Conservation (phyloP, 2,797 vertebrate species). For the Phoebastria nigripes region DNA sequence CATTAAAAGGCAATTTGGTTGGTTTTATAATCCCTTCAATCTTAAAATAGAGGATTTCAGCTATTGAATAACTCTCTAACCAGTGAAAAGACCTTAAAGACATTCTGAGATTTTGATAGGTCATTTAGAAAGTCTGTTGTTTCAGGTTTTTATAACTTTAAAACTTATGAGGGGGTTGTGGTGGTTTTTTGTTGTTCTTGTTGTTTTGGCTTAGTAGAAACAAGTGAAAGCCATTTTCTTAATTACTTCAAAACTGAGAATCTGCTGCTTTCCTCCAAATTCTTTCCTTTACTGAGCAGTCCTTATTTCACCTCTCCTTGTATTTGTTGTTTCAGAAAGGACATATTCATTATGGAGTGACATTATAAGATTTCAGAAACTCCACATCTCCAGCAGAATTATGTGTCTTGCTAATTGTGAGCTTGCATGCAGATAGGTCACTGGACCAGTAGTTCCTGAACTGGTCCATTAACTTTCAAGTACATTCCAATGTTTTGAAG, state of each 20-base stretch:
- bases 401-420: background rate
- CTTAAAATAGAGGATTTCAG: constrained; percentile 41
- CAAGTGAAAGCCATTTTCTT: background rate
- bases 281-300: background rate
- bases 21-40: constrained; percentile 49
- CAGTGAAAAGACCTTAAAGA: background rate
- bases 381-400: background rate
- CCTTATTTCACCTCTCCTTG: background rate
- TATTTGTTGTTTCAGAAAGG: background rate
- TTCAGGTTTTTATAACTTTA: background rate
- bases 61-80: constrained; percentile 5
- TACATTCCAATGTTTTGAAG: background rate
- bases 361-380: background rate
- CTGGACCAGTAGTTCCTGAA: background rate
- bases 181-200: background rate
- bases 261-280: background rate
- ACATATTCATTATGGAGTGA: background rate
- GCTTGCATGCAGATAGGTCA: background rate
- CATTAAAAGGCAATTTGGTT: constrained; percentile 63
- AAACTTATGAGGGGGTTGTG: background rate
- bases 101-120: constrained; percentile 5
- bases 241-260: background rate
- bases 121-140: background rate
- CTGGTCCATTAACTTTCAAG: background rate
- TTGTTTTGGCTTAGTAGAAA: background rate